These are phyloP conservation scores for Aphodius granarius DNA, from an alignment of 2,888 invertebrate genomes.

Conservation along the genomic window DNA sequence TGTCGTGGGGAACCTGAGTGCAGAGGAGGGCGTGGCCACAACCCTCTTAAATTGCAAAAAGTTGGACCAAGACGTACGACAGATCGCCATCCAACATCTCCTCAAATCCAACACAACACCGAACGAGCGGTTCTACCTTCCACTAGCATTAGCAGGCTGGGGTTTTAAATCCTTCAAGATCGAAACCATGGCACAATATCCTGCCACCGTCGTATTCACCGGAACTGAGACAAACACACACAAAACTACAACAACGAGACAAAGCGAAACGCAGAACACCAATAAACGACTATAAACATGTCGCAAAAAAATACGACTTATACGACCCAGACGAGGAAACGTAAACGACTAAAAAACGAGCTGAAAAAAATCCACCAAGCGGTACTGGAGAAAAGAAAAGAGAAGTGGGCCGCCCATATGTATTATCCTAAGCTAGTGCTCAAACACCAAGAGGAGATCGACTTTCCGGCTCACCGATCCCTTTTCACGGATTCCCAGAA, in stretches of 20 bases:
- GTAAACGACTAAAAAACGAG: too few relatives aligned
- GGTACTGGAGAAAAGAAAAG: background rate
- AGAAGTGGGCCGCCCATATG: conserved; percentile 28
- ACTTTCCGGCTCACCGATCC: conserved; percentile 22
- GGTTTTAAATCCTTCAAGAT: conserved; percentile 2
- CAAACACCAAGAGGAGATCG: conserved; percentile 11
- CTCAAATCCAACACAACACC: conserved; percentile 9
- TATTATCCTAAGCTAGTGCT: conserved; percentile 29
- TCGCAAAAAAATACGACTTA: background rate
- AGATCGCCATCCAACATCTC: background rate
- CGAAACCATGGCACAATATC: background rate
- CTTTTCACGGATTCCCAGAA: conserved; percentile 25
- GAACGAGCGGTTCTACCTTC: conserved; percentile 8
- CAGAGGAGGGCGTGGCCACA: too few relatives aligned
- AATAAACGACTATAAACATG: conserved; percentile 12
- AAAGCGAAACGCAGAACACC: conserved; percentile 13
- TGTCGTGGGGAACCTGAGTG: background rate
- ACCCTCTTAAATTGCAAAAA: background rate
- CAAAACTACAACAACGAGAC: background rate
- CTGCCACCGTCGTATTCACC: conserved; percentile 5
- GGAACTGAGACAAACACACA: background rate
- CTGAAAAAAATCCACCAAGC: too few relatives aligned
- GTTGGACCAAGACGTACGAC: background rate
- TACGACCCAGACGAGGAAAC: too few relatives aligned
- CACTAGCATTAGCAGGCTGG: conserved; percentile 9